These are phyloP conservation scores for Pipistrellus nathusii DNA, from an alignment of 2,797 vertebrate species.

Conservation along the genomic window DNA sequence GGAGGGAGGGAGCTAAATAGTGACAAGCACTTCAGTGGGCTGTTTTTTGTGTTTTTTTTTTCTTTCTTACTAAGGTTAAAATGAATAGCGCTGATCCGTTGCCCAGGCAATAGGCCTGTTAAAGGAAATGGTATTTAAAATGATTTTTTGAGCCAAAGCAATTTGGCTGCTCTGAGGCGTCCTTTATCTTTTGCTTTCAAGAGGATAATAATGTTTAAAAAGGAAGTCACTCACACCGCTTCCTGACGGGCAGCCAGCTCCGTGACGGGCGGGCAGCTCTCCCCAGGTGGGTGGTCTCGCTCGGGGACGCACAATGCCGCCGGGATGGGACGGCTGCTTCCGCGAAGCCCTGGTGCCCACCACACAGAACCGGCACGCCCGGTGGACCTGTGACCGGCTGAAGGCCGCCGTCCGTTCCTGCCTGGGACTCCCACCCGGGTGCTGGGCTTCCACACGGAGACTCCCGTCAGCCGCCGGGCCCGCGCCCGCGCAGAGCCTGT, in stretches of 20 bases:
- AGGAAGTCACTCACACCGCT: constrained; percentile 74
- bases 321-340: not conserved
- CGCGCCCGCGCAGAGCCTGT: accelerated
- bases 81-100: constrained; percentile 70
- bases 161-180: constrained; percentile 76
- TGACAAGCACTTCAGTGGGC: constrained; percentile 64
- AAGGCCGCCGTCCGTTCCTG: accelerated
- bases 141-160: constrained; percentile 83
- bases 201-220: constrained; percentile 82
- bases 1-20: constrained; percentile 53
- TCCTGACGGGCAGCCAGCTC: constrained; percentile 67
- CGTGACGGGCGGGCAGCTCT: constrained; percentile 51
- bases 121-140: constrained; percentile 82
- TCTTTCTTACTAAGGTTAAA: constrained; percentile 70
- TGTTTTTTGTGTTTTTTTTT: constrained; percentile 56
- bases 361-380: not conserved
- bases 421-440: accelerated
- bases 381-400: not conserved
- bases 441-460: not conserved
- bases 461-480: not conserved
- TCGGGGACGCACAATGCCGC: not conserved
- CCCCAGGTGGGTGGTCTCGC: not conserved
- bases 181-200: constrained; percentile 83
- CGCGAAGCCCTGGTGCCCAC: not conserved
- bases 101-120: constrained; percentile 75